Base-by-base conservation (phyloP, 2,113 vertebrate genomes). In the Centrocercus urophasianus region DNA sequence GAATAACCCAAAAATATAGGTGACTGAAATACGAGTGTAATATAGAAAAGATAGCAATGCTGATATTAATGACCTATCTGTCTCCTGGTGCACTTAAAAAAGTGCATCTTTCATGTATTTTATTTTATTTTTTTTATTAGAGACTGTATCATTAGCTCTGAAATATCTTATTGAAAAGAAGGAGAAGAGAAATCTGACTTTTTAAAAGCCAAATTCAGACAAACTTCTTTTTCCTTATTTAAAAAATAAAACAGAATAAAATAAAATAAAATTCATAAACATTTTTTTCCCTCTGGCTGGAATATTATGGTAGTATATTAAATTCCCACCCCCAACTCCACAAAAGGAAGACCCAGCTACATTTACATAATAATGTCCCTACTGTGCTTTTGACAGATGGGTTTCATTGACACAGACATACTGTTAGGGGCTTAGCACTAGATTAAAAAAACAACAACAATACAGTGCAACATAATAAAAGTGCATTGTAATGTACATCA, bases 341-440 rank as follows among this genome's bases (percentile, higher is more conserved):
- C 91, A 95, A 98, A 98, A 97, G 94, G 97, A 98, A 97, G 96
- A 97, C 96, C 97, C 96, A 97, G 91, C 95, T 94, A 96, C 97
- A 98, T 98, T 98, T 98, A 97, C 98, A 98, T 98, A 98, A 98
- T 98, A 98, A 98, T 98, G 96, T 98, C 98, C 97, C 97, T 97
- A 97, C 97, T 95, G 97, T 97, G 97, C 96, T 96, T 98, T 97
- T 98, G 98, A 98, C 97, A 98, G 98, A 98, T 98, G 98, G 97
- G 96, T 97, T 98, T 98, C 98, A 98, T 98, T 70, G 97, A 97
- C 96, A 89, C 96, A 98, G 97, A 98, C 98, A 98, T 98, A 98
- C 97, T 96, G 97, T 97, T 98, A 96, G 96, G 92, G 97, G 96
- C 89, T 97, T 97, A 98, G 97, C 97, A 96, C 98, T 98, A 98